phyloP scores from a whole-genome alignment of 2,888 invertebrate species.

The Drosophila falleni region DNA sequence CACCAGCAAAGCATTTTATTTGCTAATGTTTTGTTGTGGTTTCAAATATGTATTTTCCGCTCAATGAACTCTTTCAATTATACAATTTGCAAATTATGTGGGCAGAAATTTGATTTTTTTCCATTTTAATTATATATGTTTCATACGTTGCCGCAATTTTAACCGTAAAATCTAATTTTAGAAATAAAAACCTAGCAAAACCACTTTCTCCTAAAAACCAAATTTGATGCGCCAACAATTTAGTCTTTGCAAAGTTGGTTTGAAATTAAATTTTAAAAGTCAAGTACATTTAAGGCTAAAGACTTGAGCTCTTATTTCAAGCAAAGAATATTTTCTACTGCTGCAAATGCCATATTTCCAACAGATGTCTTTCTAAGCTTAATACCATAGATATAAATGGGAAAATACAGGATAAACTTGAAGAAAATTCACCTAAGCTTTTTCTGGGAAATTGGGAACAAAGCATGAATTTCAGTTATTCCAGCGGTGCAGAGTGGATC shows the following conservation, averaged over 20 bases:
- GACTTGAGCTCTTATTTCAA: slow-evolving; percentile 12
- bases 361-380: slow-evolving; percentile 1
- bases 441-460: slow-evolving; percentile 29
- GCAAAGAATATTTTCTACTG: background rate
- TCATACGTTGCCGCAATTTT: background rate
- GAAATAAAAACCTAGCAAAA: background rate
- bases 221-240: background rate
- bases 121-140: background rate
- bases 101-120: background rate
- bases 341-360: slow-evolving; percentile 5
- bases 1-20: background rate
- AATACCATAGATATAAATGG: slow-evolving; percentile 15
- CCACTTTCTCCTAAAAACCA: background rate
- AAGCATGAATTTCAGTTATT: slow-evolving; percentile 13
- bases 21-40: background rate
- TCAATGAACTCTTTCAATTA: slow-evolving; percentile 3
- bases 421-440: background rate
- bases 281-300: slow-evolving; percentile 10
- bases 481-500: slow-evolving; percentile 8
- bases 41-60: background rate
- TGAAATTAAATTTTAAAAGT: background rate
- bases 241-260: background rate
- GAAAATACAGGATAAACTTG: slow-evolving; percentile 3
- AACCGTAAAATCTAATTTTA: background rate
- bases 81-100: background rate